Base-by-base conservation (phyloP, 2,888 invertebrate species). In the Odontocolon sp. region DNA sequence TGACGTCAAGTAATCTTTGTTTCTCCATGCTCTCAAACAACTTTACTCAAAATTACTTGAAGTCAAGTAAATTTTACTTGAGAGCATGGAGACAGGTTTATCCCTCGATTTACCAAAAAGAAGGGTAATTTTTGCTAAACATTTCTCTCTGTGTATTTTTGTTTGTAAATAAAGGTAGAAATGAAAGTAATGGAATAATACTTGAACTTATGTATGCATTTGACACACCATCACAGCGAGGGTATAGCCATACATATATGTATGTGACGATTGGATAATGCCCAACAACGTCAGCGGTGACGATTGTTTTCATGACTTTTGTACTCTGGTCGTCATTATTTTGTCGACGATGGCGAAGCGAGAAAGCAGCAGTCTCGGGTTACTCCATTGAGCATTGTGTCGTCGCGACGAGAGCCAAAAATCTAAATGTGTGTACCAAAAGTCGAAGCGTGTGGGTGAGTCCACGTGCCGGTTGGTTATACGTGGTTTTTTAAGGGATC, bases 251-350 rank as follows among this genome's bases (percentile, higher is more conserved):
- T n/a, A n/a, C n/a, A n/a, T 45, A 36, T 50, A 11, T 36, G 61
- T 11, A 47, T 23, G 50, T 36, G 50, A 26, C 28, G 38, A 69
- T 73, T 66, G 33, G 33, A 77, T 73, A 77, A 77, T 77, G 59
- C 59, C 40, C 16, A 11, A 42, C 36, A 31, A 56, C 36, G 18
- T n/a, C 18, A 38, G 59, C 69, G 66, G 52, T 67, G 59, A 36
- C 83, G 80, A 87, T 87, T 87, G 87, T 87, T 87, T 87, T 84
- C 79, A 82, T 85, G 86, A 87, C 85, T 87, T 87, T 85, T 84
- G 83, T 85, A 75, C 80, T 77, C 80, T 70, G 82, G 77, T 73
- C 79, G 67, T 78, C 77, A 70, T 82, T 81, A 79, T 80, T 76
- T 76, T 52, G 61, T 31, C 52, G 61, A 31, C 64, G 71, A 57